These are phyloP conservation scores for Bergia puertoricense DNA, from an alignment of 92 coral and sea anemone genomes.

Conservation along the genomic window DNA sequence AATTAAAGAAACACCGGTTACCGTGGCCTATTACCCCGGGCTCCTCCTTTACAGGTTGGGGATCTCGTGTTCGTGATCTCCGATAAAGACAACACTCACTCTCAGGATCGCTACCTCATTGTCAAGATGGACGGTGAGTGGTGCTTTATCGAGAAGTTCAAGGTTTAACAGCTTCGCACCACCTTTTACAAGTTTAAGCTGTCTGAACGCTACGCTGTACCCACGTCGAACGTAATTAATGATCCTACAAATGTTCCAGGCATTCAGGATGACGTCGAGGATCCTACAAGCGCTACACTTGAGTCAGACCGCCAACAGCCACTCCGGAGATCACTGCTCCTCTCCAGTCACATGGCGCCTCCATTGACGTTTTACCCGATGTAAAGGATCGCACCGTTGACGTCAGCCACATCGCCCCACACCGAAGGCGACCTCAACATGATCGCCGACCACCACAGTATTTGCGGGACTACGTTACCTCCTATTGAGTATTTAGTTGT, in stretches of 20 bases:
- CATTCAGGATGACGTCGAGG: constrained; percentile 6
- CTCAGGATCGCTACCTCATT: constrained; percentile 24
- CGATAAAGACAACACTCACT: not conserved
- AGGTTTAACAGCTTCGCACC: constrained; percentile 22
- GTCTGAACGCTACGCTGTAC: constrained; percentile 26
- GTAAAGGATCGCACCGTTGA: not conserved
- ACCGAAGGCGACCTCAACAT: not conserved
- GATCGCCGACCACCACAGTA: constrained; percentile 1
- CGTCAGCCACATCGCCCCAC: not conserved
- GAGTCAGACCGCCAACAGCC: not conserved
- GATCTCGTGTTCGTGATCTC: not conserved
- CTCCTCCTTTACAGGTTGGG: not conserved
- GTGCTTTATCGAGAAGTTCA: constrained; percentile 14
- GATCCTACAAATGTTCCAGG: not conserved
- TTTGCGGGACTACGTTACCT: constrained; percentile 1
- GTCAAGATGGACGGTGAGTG: constrained; percentile 6
- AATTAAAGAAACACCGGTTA: not conserved
- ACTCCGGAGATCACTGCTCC: constrained; percentile 22
- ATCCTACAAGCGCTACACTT: too few species aligned
- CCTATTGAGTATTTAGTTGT: not conserved
- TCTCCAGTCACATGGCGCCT: not conserved
- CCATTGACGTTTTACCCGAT: not conserved
- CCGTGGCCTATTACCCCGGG: not conserved
- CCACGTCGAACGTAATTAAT: constrained; percentile 6
- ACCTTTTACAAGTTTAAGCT: constrained; percentile 3